phyloP scores from a whole-genome alignment of 2,888 invertebrate species.

The Portevinia maculata region DNA sequence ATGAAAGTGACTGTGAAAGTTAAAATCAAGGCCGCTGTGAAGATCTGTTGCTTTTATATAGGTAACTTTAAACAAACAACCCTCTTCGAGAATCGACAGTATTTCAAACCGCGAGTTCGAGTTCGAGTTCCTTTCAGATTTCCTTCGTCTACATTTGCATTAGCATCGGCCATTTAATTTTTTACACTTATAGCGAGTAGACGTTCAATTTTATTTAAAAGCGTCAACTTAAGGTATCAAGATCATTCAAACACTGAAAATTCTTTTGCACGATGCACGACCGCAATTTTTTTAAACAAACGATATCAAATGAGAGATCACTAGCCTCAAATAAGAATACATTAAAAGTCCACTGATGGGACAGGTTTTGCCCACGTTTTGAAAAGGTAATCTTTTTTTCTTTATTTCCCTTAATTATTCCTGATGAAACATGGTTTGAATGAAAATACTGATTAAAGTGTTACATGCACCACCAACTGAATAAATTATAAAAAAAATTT shows the following conservation, averaged over 20 bases:
- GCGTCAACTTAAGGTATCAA: not conserved
- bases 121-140: not conserved
- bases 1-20: too few species aligned
- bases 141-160: not conserved
- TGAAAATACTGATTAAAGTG: constrained; percentile 28
- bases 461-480: constrained; percentile 58
- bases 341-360: too few species aligned
- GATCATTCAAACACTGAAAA: too few species aligned
- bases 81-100: constrained; percentile 15
- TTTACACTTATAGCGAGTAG: not conserved
- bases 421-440: constrained; percentile 39
- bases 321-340: too few species aligned
- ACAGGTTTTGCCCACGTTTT: too few species aligned
- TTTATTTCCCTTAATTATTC: not conserved
- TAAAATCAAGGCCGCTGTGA: too few species aligned
- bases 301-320: too few species aligned
- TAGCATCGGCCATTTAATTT: constrained; percentile 27
- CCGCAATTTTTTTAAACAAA: too few species aligned
- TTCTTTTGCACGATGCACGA: too few species aligned
- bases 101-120: not conserved
- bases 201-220: not conserved
- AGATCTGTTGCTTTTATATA: too few species aligned
- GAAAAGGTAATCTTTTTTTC: too few species aligned
- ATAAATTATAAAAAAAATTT: not conserved
- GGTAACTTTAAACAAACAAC: not conserved